Base-by-base conservation (phyloP, 2,888 invertebrate species). In the Meliscaeva auricollis region DNA sequence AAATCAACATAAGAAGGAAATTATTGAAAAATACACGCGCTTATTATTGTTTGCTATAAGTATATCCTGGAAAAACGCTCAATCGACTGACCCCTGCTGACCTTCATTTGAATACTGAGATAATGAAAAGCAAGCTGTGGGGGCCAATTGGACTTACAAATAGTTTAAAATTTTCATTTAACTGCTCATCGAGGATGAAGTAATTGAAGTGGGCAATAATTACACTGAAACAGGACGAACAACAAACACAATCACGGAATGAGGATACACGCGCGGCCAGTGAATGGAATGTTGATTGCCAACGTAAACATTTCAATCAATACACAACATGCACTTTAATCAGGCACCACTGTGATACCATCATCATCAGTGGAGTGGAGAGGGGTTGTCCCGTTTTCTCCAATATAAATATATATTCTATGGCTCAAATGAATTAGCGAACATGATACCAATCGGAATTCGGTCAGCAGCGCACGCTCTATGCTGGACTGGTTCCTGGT, bases 221-320 rank as follows among this genome's bases (percentile, higher is more conserved):
- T 80, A 80, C 72, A 72, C 80, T 41, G 46, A 54, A 72, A 13
- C 58, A 38, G 35, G 58, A 56, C 26, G 58, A 46, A 17, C 20
- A n/a, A 5, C 11, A 35, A 15, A 17, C 7, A 48, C n/a, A 4
- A 20, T 17, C 20, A 35, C 30, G 32, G 11, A 15, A 7, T 0
- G 46, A 7, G 7, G 17, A 15, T 17, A 32, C 15, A 56, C 9
- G 48, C 46, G 41, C 46, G 32, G 48, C 22, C 30, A 66, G 50
- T 79, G 46, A 81, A 73, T 77, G 85, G 85, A 85, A 85, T 85
- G 85, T 85, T 85, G 81, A 85, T 85, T 85, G 81, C 76, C 17
- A 72, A 77, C 50, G 58, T 72, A 80, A 85, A 85, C 76, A 85
- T 85, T 85, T 81, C 76, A 85, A 85, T 85, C 81, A 81, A 85